Conservation (phyloP, 1,140 invertebrate species). For the Drosophila mayri region DNA sequence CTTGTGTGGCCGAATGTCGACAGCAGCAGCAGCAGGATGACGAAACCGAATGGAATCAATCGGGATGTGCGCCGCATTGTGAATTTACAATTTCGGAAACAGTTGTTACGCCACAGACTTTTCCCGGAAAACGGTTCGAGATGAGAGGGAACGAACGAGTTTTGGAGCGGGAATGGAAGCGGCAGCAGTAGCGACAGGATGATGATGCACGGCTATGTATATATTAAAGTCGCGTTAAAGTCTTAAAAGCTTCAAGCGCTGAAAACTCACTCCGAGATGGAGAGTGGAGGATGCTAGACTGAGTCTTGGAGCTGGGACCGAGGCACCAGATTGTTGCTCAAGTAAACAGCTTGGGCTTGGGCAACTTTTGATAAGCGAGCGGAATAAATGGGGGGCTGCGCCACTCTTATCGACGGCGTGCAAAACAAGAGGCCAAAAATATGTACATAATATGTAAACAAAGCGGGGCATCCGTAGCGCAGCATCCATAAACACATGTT, state of each 20-base stretch:
- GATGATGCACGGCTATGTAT: constrained; percentile 44
- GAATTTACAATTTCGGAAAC: constrained; percentile 65
- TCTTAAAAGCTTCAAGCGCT: constrained; percentile 65
- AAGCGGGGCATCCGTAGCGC: constrained; percentile 20
- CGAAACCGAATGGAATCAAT: constrained; percentile 70
- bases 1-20: constrained; percentile 72
- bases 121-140: background rate
- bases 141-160: background rate
- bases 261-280: constrained; percentile 10
- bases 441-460: constrained; percentile 81
- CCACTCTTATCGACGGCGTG: constrained; percentile 67
- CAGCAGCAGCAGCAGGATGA: constrained; percentile 49
- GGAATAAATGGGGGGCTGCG: constrained; percentile 2
- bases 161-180: background rate
- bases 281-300: constrained; percentile 24
- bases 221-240: constrained; percentile 80
- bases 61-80: constrained; percentile 70
- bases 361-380: constrained; percentile 77
- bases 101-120: constrained; percentile 30
- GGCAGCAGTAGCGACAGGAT: background rate
- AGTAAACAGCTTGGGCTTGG: constrained; percentile 76
- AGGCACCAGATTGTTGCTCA: constrained; percentile 77
- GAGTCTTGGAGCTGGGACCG: constrained; percentile 23
- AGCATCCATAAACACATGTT: constrained; percentile 75
- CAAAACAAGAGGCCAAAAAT: constrained; percentile 82